Conservation (phyloP, 1,140 invertebrate species). For the Adelges cooleyi region DNA sequence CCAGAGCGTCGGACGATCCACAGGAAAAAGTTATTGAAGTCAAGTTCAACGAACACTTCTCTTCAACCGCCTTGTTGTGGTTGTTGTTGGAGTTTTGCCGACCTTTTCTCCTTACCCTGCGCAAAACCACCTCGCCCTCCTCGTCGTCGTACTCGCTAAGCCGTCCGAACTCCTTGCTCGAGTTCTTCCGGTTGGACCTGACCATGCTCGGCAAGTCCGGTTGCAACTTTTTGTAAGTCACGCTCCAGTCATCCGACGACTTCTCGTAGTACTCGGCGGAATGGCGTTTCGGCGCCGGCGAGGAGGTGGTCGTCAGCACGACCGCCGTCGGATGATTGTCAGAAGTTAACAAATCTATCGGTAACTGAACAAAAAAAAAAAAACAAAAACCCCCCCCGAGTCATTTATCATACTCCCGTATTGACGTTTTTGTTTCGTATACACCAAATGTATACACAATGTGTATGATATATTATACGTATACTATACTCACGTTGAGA, state of each 20-base stretch:
- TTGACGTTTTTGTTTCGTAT: too few species aligned
- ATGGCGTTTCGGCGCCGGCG: constrained; percentile 2
- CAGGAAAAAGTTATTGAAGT: constrained; percentile 1
- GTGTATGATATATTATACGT: too few species aligned
- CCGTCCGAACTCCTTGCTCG: background rate
- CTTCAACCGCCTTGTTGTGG: background rate
- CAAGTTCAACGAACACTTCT: constrained; percentile 3
- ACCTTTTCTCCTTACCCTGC: background rate
- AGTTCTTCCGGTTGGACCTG: background rate
- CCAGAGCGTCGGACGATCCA: background rate
- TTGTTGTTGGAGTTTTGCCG: background rate
- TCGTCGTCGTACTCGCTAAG: background rate
- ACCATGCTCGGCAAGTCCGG: constrained; percentile 4
- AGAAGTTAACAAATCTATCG: constrained; percentile 6
- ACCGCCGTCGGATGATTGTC: constrained; percentile 5
- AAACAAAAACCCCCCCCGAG: background rate
- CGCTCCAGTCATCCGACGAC: constrained; percentile 16
- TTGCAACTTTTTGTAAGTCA: constrained; percentile 17
- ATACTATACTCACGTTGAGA: constrained; percentile 9
- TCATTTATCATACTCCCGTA: too few species aligned
- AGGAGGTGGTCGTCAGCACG: background rate
- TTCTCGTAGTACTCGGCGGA: constrained; percentile 13
- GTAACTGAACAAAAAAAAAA: background rate
- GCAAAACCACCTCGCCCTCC: background rate
- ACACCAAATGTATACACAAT: too few species aligned